A percentile compares a stretch with the other conserved stretches of the same genome.
phyloP scores from a whole-genome alignment of 1,140 invertebrate genomes.

The Laupala kohalensis region DNA sequence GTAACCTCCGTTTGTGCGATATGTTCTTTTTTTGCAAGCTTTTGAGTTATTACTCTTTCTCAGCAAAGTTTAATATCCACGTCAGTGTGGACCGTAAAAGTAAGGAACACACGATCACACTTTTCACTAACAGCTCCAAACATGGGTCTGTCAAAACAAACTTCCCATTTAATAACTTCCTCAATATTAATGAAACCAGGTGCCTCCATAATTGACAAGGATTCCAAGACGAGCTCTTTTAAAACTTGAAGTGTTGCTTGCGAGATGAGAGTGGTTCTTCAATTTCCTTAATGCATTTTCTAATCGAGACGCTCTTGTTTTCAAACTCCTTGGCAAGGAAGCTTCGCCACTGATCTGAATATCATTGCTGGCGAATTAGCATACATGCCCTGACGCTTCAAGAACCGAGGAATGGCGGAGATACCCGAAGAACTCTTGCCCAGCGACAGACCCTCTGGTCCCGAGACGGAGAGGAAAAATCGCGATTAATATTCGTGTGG shows the following conservation, averaged over 20 bases:
- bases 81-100: neutral
- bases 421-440: neutral
- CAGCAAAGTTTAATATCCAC: neutral
- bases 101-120: neutral
- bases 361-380: neutral
- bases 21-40: too few relatives aligned
- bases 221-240: neutral
- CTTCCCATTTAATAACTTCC: neutral
- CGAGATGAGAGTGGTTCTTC: neutral
- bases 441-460: neutral
- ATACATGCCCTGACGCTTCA: neutral
- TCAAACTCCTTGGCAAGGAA: neutral
- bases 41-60: too few relatives aligned
- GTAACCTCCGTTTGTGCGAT: neutral
- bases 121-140: neutral
- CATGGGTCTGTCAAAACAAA: neutral
- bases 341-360: neutral
- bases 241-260: neutral
- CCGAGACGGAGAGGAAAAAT: neutral
- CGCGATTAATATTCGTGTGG: neutral
- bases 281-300: neutral
- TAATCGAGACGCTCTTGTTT: neutral
- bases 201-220: neutral
- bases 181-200: neutral
- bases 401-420: neutral